Base-by-base conservation (phyloP, 2,113 vertebrate genomes). In the Pelecanoides urinatrix region DNA sequence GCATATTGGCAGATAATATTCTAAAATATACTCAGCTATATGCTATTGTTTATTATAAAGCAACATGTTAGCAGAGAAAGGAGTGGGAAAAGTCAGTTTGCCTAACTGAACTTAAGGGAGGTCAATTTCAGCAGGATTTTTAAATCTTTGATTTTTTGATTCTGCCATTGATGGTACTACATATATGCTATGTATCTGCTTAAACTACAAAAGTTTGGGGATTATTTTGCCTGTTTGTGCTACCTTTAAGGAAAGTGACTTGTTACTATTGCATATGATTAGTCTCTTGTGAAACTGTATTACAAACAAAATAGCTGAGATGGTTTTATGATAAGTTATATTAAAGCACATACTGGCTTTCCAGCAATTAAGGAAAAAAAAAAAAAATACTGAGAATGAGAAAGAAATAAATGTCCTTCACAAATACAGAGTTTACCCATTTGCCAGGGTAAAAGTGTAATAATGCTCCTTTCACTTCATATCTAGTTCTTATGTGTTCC, bases 401-500 rank as follows among this genome's bases (percentile, higher is more conserved):
- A 84, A 94, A 83, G n/a, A 53, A 74, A 70, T 1, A 68, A 52
- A n/a, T 49, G 6, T 25, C 40, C 6, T 47, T 55, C 34, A 56
- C 22, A 70, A 45, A 11, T 50, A 13, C 11, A 11, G 8, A 47
- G 4, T 78, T 78, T 30, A 67, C 3, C 29, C 0, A 0, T 83
- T 86, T 91, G 9, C 7, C 7, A 34, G 16, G 14, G 5, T 56
- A 56, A 55, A 79, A 47, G 8, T 32, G 7, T 55, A 59, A 67
- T 55, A 76, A 59, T 7, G 1, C 11, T 67, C 5, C 7, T 80
- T 86, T 80, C 15, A 1, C 7, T 56, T 86, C 1, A 1, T 21
- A 50, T 44, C 21, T 74, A 40, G 11, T 67, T 82, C 15, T 81
- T 9, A 52, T 34, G 6, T 38, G 20, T 62, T 76, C 53, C 22